Base-by-base conservation (phyloP, 2,797 vertebrate genomes). In the Mustela erminea region DNA sequence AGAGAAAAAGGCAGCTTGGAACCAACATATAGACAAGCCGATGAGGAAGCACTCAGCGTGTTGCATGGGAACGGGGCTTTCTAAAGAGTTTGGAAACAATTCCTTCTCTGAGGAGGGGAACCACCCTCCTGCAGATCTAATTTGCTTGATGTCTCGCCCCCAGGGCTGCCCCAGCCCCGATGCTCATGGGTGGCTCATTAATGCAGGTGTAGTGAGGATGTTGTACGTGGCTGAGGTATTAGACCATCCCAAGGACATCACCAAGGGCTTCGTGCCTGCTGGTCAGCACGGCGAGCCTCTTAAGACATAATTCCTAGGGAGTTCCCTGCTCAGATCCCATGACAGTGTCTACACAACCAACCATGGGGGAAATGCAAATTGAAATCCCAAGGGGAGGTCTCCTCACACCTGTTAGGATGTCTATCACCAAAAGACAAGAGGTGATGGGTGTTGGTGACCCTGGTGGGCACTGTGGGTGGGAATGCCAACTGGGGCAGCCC, bases 1-100 rank as follows among this genome's bases (percentile, higher is more conserved):
- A 49, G 78, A 49, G 23, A 20, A 74, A 17, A 60, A 1, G 7
- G 2, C 2, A 12, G 10, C 10, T 13, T 21, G 9, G 35, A 9
- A 21, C 23, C 41, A 8, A 87, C 10, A 9, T 12, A 46, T 2
- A 32, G 41, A 68, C 13, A 35, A 25, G 75, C 18, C 8, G 0
- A 5, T 12, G 32, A 10, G 9, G 9, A 66, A 20, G 27, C 56
- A 5, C 0, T 52, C 81, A 0, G 3, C 0, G 0, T 43, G 35
- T n/a, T n/a, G 58, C 70, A 18, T 54, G 35, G 82, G 66, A 77
- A 66, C 54, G 7, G 62, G 17, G 41, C 8, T 70, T 35, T 23
- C 41, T 7, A 20, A 52, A 29, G 21, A 32, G 70, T n/a, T 66
- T 14, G 2, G 17, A 32, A 66, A 32, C 25, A 27, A 56, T 54